Evolutionary conservation across 2,888 invertebrate species (phyloP).

Genomic region (Tethea ocularis): DNA sequence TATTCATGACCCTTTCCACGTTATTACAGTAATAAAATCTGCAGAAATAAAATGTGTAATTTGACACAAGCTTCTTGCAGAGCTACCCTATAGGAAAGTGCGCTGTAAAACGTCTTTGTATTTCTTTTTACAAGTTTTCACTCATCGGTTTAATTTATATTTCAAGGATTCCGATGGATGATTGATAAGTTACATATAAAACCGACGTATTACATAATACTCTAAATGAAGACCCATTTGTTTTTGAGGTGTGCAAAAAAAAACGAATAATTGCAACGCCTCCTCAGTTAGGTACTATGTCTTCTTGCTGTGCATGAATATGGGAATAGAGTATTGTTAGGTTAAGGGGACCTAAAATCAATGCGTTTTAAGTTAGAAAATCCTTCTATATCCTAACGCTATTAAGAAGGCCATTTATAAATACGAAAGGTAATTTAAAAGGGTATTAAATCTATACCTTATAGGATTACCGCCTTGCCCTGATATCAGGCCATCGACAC

Average conservation of each 20-base stretch:
- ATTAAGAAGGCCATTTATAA: conserved; percentile 8
- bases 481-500: conserved; percentile 11
- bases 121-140: conserved; percentile 26
- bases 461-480: conserved; percentile 7
- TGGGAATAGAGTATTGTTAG: too few species aligned
- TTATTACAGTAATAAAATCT: conserved; percentile 75
- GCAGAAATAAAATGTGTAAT: conserved; percentile 71
- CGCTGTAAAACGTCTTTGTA: conserved; percentile 45
- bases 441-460: conserved; percentile 4
- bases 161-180: not conserved
- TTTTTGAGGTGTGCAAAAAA: not conserved
- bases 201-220: too few species aligned
- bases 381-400: not conserved
- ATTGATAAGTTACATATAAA: too few species aligned
- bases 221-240: too few species aligned
- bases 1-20: conserved; percentile 58
- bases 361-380: not conserved
- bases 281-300: too few species aligned
- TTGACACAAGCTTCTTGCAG: conserved; percentile 64
- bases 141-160: not conserved
- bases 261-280: too few species aligned
- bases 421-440: conserved; percentile 10
- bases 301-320: too few species aligned
- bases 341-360: too few species aligned
- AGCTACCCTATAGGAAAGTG: conserved; percentile 48